Conservation (phyloP, 2,888 invertebrate species). For the Oxycera nigricornis region DNA sequence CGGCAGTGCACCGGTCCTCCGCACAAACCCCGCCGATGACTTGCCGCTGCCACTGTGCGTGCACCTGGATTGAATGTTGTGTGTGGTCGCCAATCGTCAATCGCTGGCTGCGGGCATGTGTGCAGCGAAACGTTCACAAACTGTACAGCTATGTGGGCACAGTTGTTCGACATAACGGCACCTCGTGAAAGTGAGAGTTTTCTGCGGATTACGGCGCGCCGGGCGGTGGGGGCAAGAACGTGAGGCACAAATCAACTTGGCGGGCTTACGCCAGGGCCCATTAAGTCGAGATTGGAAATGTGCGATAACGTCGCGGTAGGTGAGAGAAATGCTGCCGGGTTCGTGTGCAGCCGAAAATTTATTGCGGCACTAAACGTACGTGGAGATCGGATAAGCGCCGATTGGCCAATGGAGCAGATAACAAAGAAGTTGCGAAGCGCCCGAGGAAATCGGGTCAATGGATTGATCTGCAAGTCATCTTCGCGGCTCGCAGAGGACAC, state of each 20-base stretch:
- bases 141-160: background rate
- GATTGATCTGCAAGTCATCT: too few relatives aligned
- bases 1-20: too few relatives aligned
- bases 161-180: constrained; percentile 42
- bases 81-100: background rate
- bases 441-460: too few relatives aligned
- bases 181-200: constrained; percentile 54
- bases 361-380: background rate
- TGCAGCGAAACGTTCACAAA: background rate
- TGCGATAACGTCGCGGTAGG: background rate
- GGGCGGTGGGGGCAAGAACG: background rate
- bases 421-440: too few relatives aligned
- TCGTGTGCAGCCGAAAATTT: too few relatives aligned
- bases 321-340: background rate
- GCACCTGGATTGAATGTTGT: background rate
- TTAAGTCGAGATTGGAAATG: background rate
- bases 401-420: too few relatives aligned
- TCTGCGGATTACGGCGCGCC: background rate
- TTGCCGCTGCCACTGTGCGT: background rate
- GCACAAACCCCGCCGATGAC: background rate
- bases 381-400: too few relatives aligned
- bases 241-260: background rate
- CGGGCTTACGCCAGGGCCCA: too few relatives aligned
- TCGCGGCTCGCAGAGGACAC: too few relatives aligned
- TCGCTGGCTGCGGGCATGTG: background rate